Evolutionary conservation across 1,140 invertebrate species (phyloP), one percentile per base, ranked within the genome.

Genomic region (roundworm (Caenorhabditis elegans)): DNA sequence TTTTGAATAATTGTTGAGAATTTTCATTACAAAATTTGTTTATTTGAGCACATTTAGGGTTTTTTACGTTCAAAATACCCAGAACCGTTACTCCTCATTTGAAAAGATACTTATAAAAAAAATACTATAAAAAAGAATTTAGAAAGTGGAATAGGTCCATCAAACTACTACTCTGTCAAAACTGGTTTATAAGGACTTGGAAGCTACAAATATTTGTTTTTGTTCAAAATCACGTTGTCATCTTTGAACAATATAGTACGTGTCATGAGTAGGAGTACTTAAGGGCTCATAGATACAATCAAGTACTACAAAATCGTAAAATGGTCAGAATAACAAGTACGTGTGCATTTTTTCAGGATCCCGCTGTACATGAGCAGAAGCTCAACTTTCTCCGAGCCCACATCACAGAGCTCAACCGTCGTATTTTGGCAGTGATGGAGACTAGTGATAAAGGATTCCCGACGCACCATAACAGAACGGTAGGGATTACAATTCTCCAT

Each of bases 281-380:
- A 17, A 0, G 60, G 43, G 60, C 53, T 60, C 53, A 31, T 34
- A 60, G 0, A 8, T 60, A 60, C 53, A 60, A 34, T 60, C 10
- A 31, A 13, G 11, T 3, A 17, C 5, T 48, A 48, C 19, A 24
- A 26, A 24, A 4, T 39, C 5, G 22, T 6, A 10, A 60, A 34
- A 0, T 60, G 13, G 17, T 60, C 60, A 19, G 34, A 39, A 22
- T 31, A 70, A 60, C 53, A 60, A 31, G 53, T 60, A 60, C 26
- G 13, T n/a, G n/a, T 22, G 5, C 31, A n/a, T 17, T 53, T 11
- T 86, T 88, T 46, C 55, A 88, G 87, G 87, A 88, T 51, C 82
- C 85, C 3, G 86, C 88, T 24, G 87, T 88, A 13, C 88, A 88
- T 51, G 87, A 89, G 53, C 86, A 88, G 79, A 87, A 87, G 75